Evolutionary conservation across 2,888 invertebrate genomes (phyloP).

Genomic region (Ophion slaviceki): DNA sequence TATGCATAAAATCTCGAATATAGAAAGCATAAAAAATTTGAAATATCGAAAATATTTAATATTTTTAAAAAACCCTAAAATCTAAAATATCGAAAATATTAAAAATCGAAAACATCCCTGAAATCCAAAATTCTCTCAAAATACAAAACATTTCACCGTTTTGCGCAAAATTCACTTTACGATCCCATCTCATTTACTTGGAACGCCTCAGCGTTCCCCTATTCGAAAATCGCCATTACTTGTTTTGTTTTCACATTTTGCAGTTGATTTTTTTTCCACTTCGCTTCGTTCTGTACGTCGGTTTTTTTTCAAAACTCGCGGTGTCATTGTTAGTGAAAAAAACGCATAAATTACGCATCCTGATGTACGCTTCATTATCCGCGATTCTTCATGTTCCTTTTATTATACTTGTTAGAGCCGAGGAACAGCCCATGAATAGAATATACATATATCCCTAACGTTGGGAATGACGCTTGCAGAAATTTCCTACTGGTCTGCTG

Average conservation of each 20-base stretch:
- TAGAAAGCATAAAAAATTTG: too few species aligned
- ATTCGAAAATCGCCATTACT: too few species aligned
- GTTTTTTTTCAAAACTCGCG: neutral
- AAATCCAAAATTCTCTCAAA: too few species aligned
- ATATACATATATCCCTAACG: conserved; percentile 43
- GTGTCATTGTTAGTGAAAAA: conserved; percentile 12
- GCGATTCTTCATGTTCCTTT: neutral
- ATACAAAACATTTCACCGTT: too few species aligned
- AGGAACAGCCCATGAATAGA: conserved; percentile 27
- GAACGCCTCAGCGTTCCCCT: too few species aligned
- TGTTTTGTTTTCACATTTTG: neutral
- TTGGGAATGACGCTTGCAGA: conserved; percentile 41
- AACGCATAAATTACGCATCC: neutral
- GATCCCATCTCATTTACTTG: too few species aligned
- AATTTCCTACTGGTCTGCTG: conserved; percentile 14
- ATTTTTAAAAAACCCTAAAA: too few species aligned
- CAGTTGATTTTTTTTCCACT: neutral
- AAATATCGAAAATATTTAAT: too few species aligned
- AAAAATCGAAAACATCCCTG: too few species aligned
- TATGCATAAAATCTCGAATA: too few species aligned
- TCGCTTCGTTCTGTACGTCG: neutral
- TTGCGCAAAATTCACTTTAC: too few species aligned
- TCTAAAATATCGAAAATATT: too few species aligned
- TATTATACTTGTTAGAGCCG: neutral
- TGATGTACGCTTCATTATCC: conserved; percentile 13